These are phyloP conservation scores for Thereva unica DNA, from an alignment of 2,888 invertebrate species.

Conservation along the genomic window DNA sequence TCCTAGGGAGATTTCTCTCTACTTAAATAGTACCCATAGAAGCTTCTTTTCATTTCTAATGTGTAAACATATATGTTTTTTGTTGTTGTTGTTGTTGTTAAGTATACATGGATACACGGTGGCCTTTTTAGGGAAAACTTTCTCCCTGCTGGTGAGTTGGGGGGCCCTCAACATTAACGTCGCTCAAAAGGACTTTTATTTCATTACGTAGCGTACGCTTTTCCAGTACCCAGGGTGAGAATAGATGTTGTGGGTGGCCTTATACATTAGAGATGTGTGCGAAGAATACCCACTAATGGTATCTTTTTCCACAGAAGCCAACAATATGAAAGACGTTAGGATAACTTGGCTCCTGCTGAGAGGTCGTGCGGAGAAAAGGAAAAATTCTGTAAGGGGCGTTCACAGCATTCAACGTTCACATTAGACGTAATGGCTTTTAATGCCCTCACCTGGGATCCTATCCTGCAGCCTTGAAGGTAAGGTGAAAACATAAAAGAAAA, in stretches of 20 bases:
- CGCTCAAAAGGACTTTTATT: constrained; percentile 33
- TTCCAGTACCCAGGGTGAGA: constrained; percentile 25
- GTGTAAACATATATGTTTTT: no score
- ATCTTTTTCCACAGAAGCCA: constrained; percentile 25
- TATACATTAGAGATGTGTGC: constrained; percentile 28
- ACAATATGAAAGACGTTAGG: constrained; percentile 20
- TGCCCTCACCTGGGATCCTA: constrained; percentile 40
- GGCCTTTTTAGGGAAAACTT: no score
- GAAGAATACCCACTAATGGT: constrained; percentile 25
- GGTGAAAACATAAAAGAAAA: constrained; percentile 41
- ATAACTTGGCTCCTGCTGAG: constrained; percentile 2
- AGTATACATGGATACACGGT: no score
- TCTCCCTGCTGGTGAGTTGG: no score
- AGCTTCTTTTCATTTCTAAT: no score
- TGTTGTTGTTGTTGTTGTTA: no score
- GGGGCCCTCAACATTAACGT: constrained; percentile 17
- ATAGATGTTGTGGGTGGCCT: not conserved
- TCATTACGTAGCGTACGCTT: constrained; percentile 29
- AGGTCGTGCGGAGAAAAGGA: constrained; percentile 1
- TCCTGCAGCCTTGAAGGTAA: not conserved
- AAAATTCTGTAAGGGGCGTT: constrained; percentile 11
- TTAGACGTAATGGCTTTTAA: constrained; percentile 41
- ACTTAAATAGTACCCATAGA: no score
- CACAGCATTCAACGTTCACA: constrained; percentile 38
- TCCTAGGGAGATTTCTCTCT: no score